phyloP scores from a whole-genome alignment of 2,113 vertebrate species.

The Varanus salvator region DNA sequence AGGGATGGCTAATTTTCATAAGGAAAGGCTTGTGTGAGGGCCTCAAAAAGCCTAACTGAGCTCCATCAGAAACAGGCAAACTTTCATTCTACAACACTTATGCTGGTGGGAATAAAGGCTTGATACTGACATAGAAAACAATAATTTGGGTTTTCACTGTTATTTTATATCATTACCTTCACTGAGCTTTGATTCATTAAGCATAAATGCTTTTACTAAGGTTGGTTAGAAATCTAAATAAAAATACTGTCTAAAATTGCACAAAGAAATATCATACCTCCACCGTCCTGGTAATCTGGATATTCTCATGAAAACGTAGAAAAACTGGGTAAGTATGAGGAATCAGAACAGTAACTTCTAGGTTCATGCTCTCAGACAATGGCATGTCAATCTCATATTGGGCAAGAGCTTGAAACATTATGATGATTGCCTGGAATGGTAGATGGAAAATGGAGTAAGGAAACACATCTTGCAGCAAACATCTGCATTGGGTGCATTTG shows the following conservation, averaged over 20 bases:
- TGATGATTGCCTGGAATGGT: slow-evolving; percentile 83
- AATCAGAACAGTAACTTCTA: slow-evolving; percentile 82
- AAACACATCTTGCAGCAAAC: not conserved
- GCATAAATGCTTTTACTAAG: not conserved
- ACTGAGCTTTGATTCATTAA: not conserved
- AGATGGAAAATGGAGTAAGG: not conserved
- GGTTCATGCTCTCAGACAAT: slow-evolving; percentile 60
- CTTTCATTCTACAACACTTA: no score
- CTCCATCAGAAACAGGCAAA: no score
- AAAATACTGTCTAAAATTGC: not conserved
- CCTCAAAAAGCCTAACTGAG: no score
- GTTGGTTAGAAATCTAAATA: not conserved
- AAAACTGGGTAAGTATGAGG: slow-evolving; percentile 57
- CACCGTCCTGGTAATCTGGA: slow-evolving; percentile 72
- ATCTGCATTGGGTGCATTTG: not conserved
- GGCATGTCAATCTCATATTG: slow-evolving; percentile 75
- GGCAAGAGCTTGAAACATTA: slow-evolving; percentile 90
- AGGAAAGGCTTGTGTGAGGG: no score
- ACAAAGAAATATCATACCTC: slow-evolving; percentile 69
- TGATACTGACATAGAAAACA: not conserved
- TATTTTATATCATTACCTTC: no score
- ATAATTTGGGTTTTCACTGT: not conserved
- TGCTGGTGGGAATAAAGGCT: no score
- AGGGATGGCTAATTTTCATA: no score
- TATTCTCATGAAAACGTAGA: slow-evolving; percentile 70